Percentiles rank a stretch among this genome's conserved stretches.
These are phyloP conservation scores for Boloria euphrosyne DNA, from an alignment of 2,888 invertebrate species.

Conservation along the genomic window DNA sequence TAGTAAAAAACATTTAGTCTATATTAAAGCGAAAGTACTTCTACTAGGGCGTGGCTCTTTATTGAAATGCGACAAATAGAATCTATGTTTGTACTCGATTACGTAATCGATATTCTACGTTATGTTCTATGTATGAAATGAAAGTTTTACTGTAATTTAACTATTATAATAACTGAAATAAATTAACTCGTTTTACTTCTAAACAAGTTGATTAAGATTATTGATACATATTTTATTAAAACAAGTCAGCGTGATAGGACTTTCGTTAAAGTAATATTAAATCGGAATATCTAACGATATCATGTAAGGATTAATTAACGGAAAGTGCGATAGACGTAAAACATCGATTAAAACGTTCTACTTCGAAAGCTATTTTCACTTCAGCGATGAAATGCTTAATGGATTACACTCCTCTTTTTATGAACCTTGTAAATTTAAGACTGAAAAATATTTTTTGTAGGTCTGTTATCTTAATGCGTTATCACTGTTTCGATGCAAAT, in stretches of 20 bases:
- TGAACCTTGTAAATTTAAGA: neutral
- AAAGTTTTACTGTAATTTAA: constrained; percentile 6
- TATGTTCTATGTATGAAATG: constrained; percentile 5
- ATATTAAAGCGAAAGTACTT: constrained; percentile 3
- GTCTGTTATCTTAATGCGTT: neutral
- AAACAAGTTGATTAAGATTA: too few species aligned
- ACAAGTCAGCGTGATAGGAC: too few species aligned
- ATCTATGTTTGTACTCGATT: constrained; percentile 6
- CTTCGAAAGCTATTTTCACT: constrained; percentile 5
- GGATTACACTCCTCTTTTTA: constrained; percentile 7
- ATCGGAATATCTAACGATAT: too few species aligned
- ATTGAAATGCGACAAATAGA: constrained; percentile 5
- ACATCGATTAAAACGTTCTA: constrained; percentile 7
- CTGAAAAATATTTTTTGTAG: neutral
- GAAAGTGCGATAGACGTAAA: too few species aligned
- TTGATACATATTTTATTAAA: too few species aligned
- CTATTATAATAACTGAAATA: too few species aligned
- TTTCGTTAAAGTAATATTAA: too few species aligned
- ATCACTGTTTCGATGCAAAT: too few species aligned
- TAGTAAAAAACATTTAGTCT: neutral
- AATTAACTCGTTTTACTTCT: too few species aligned
- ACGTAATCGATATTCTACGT: constrained; percentile 5
- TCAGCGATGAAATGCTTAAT: constrained; percentile 13
- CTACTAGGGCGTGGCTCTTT: constrained; percentile 10
- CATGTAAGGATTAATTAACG: too few species aligned